Conservation (phyloP, 2,888 invertebrate genomes). For the Drosophila hamatofila region DNA sequence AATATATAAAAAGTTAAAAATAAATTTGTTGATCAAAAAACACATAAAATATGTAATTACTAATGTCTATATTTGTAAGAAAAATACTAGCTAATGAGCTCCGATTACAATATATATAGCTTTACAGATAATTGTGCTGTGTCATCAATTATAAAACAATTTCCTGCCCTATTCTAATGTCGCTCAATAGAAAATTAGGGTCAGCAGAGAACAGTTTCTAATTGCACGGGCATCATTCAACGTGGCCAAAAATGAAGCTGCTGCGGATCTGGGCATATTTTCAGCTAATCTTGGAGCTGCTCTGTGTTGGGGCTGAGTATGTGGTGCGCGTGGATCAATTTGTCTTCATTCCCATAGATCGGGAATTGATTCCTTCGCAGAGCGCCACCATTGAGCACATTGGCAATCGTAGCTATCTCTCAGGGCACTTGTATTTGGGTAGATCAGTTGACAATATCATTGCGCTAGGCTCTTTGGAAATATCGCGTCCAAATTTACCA, state of each 20-base stretch:
- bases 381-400: conserved; percentile 45
- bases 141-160: conserved; percentile 19
- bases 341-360: conserved; percentile 49
- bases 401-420: conserved; percentile 61
- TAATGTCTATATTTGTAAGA: not conserved
- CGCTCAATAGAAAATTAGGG: not conserved
- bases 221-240: not conserved
- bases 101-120: not conserved
- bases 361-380: conserved; percentile 33
- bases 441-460: conserved; percentile 30
- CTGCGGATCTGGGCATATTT: conserved; percentile 1
- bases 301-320: conserved; percentile 27
- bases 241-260: conserved; percentile 19
- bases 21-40: not conserved
- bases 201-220: not conserved
- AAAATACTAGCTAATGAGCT: not conserved
- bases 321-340: conserved; percentile 50
- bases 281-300: conserved; percentile 2
- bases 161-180: not conserved
- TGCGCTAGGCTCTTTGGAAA: conserved; percentile 40
- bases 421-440: conserved; percentile 51
- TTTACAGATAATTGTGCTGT: not conserved
- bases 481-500: conserved; percentile 29
- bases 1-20: not conserved
- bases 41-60: not conserved